Percentiles rank a stretch among this genome's conserved stretches.
These are phyloP conservation scores for Caenorhabditis drosophilae DNA, from an alignment of 2,888 invertebrate species.

Conservation along the genomic window DNA sequence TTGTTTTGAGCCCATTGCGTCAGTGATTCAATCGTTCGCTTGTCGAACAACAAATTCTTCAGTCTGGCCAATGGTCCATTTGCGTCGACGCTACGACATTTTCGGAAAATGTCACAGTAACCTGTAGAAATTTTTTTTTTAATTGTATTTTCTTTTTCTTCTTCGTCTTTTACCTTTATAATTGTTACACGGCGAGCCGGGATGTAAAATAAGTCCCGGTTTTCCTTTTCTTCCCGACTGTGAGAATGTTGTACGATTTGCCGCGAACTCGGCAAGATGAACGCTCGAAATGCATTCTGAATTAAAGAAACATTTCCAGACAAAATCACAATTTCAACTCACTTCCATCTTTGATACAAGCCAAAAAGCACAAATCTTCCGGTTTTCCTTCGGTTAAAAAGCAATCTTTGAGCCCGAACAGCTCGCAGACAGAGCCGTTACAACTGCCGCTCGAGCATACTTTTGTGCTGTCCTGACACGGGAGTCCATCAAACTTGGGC, in stretches of 20 bases:
- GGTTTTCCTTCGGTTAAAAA: slow-evolving; percentile 80
- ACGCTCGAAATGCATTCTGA: slow-evolving; percentile 64
- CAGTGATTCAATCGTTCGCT: slow-evolving; percentile 59
- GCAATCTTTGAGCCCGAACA: slow-evolving; percentile 92
- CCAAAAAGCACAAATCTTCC: slow-evolving; percentile 86
- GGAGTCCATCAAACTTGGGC: slow-evolving; percentile 86
- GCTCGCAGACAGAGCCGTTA: slow-evolving; percentile 90
- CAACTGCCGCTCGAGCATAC: slow-evolving; percentile 76
- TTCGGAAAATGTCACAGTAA: slow-evolving; percentile 98
- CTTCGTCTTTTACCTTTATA: slow-evolving; percentile 74
- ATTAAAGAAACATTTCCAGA: no score
- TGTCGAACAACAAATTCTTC: slow-evolving; percentile 74
- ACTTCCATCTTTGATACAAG: slow-evolving; percentile 76
- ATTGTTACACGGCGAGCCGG: slow-evolving; percentile 97
- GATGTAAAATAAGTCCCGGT: slow-evolving; percentile 75
- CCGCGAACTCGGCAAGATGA: slow-evolving; percentile 61
- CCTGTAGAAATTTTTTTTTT: slow-evolving; percentile 73
- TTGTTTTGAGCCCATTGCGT: slow-evolving; percentile 75
- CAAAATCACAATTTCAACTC: slow-evolving; percentile 18
- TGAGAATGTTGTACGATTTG: slow-evolving; percentile 50
- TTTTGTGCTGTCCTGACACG: slow-evolving; percentile 92
- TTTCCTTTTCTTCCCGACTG: slow-evolving; percentile 57
- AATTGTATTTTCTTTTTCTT: background rate
- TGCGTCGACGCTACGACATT: slow-evolving; percentile 96
- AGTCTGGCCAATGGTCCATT: slow-evolving; percentile 95